A percentile compares a stretch with the other conserved stretches of the same genome.
Conservation (phyloP, 2,113 vertebrate genomes). For the Peromyscus leucopus region DNA sequence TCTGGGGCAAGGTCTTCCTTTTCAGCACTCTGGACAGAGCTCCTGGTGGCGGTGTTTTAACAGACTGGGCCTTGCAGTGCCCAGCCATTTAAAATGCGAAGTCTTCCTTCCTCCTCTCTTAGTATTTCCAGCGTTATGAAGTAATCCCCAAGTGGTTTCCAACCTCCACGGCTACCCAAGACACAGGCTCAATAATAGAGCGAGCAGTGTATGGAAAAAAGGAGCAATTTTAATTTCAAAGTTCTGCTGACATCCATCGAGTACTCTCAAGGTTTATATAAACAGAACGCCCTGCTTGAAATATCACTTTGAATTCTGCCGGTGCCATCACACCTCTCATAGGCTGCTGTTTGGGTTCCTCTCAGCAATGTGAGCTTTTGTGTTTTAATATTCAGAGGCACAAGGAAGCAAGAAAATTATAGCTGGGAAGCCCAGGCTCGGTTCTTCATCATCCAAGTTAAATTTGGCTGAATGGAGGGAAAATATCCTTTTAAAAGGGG, state of each 20-base stretch:
- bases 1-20: background rate
- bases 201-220: conserved; percentile 67
- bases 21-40: conserved; percentile 68
- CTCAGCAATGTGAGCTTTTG: conserved; percentile 77
- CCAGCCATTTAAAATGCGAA: conserved; percentile 13
- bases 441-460: conserved; percentile 74
- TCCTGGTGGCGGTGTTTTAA: background rate
- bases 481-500: conserved; percentile 75
- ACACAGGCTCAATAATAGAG: conserved; percentile 75
- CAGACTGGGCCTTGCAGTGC: conserved; percentile 30
- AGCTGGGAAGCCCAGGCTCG: conserved; percentile 71
- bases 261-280: conserved; percentile 82
- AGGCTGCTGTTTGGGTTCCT: conserved; percentile 77
- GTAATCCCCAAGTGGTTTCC: conserved; percentile 79
- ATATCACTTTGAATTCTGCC: conserved; percentile 76
- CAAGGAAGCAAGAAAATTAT: conserved; percentile 72
- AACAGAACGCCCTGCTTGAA: conserved; percentile 77
- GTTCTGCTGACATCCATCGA: conserved; percentile 82
- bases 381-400: conserved; percentile 81
- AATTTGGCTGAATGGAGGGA: conserved; percentile 76
- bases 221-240: conserved; percentile 86
- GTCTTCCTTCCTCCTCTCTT: conserved; percentile 55
- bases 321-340: conserved; percentile 65
- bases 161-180: conserved; percentile 75
- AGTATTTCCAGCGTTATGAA: conserved; percentile 76